Evolutionary conservation across 2,888 invertebrate genomes (phyloP), one percentile per base, ranked within the genome.

Genomic region (Dinocampus coccinellae): DNA sequence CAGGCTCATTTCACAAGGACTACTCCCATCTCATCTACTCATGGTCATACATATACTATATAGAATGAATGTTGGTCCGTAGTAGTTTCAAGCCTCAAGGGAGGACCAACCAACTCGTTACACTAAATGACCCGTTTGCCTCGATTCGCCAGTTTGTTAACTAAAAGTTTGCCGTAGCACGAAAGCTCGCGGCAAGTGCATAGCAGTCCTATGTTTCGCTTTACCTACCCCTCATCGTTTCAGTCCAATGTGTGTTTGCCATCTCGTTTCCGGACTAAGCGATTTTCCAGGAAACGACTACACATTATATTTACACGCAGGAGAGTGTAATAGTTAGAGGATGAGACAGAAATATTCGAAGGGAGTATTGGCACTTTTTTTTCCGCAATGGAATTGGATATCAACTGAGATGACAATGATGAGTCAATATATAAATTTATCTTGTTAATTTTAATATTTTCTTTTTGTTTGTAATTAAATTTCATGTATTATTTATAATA

Each of bases 111-210:
- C 70, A 77, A 77, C 76, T 77, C 74, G 76, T 75, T 75, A 73
- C 71, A 69, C 75, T 79, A 79, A 81, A 79, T 80, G 76, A 79
- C 76, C 77, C 74, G 79, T 73, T 77, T 76, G 69, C 75, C 74
- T 75, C 74, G 75, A 75, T 78, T 77, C 77, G 73, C 76, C 66
- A 77, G 76, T 74, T 77, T 79, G 77, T 78, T 79, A 81, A 80
- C 80, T 81, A 79, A 81, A 81, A 80, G 77, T 79, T 77, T 75
- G 64, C 66, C 75, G 72, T 72, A 53, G 63, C 24, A 53, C 61
- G 60, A 52, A 60, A 36, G 69, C 53, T 53, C 24, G 65, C 70
- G 67, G 67, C 52, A 60, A 61, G 61, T n/a, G n/a, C 33, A 58
- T 53, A 69, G 29, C 70, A 60, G 70, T 52, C n/a, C 60, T 33